Evolutionary conservation across 2,113 vertebrate genomes (phyloP).

Genomic region (Prunella himalayana): DNA sequence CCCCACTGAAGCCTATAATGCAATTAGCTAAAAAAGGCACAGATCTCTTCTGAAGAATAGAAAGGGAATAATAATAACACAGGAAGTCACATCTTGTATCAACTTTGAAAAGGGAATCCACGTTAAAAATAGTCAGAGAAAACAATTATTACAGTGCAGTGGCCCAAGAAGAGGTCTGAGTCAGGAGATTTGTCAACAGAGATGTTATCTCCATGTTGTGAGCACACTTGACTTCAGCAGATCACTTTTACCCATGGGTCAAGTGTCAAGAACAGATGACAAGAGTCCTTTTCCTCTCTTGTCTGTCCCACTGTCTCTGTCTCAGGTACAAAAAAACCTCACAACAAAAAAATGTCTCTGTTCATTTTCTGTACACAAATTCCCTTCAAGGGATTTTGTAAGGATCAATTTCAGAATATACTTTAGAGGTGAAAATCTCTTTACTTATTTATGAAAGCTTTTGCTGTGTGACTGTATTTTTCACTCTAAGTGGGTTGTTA

Average conservation of each 20-base stretch:
- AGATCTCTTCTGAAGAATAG: neutral
- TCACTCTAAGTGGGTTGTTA: neutral
- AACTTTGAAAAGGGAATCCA: neutral
- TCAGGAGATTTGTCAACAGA: neutral
- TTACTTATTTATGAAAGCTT: conserved; percentile 2
- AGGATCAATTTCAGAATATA: neutral
- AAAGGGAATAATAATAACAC: neutral
- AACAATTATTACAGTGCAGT: neutral
- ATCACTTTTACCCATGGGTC: neutral
- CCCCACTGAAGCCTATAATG: neutral
- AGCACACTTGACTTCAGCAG: neutral
- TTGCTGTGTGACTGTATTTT: neutral
- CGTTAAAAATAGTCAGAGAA: neutral
- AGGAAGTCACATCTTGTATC: neutral
- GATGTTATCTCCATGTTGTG: neutral
- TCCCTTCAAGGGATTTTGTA: neutral
- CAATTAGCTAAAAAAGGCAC: neutral
- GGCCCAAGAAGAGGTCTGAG: neutral
- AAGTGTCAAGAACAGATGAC: neutral
- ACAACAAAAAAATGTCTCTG: neutral
- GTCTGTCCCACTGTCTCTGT: neutral
- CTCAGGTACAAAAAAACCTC: neutral
- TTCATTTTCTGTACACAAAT: neutral
- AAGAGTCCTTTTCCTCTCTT: neutral
- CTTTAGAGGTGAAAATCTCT: conserved; percentile 6